phyloP scores from a whole-genome alignment of 2,888 invertebrate genomes.

The Tenthredo scrophulariae region DNA sequence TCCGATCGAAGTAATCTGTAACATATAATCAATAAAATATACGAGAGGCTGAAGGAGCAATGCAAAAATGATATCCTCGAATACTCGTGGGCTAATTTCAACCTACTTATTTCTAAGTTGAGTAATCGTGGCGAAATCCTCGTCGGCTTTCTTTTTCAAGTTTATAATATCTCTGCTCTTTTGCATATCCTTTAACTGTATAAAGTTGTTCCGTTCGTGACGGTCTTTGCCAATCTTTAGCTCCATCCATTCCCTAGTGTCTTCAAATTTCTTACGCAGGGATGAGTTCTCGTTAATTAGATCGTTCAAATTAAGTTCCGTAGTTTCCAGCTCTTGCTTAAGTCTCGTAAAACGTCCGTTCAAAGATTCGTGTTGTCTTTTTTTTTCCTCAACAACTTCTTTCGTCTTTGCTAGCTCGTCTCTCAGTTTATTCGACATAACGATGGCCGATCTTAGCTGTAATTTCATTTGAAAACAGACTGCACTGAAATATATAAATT shows the following conservation, averaged over 20 bases:
- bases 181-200: constrained; percentile 60
- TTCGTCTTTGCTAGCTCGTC: constrained; percentile 58
- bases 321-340: constrained; percentile 62
- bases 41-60: too few relatives aligned
- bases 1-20: constrained; percentile 64
- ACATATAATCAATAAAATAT: neutral
- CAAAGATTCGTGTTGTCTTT: constrained; percentile 59
- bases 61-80: neutral
- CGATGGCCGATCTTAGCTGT: constrained; percentile 60
- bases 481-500: neutral
- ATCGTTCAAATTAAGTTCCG: constrained; percentile 63
- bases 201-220: constrained; percentile 59
- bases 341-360: constrained; percentile 60
- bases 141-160: constrained; percentile 66
- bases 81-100: neutral
- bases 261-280: constrained; percentile 64
- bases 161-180: constrained; percentile 62
- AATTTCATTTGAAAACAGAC: constrained; percentile 6
- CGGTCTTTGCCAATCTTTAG: constrained; percentile 60
- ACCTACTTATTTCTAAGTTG: constrained; percentile 64
- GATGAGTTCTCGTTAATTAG: constrained; percentile 63
- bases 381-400: constrained; percentile 59
- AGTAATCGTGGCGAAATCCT: constrained; percentile 61
- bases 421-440: constrained; percentile 60
- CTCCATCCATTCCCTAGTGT: constrained; percentile 64